A percentile compares a stretch with the other conserved stretches of the same genome.
These are phyloP conservation scores for Ataeniobius toweri DNA, from an alignment of 2,797 vertebrate genomes.

Conservation along the genomic window DNA sequence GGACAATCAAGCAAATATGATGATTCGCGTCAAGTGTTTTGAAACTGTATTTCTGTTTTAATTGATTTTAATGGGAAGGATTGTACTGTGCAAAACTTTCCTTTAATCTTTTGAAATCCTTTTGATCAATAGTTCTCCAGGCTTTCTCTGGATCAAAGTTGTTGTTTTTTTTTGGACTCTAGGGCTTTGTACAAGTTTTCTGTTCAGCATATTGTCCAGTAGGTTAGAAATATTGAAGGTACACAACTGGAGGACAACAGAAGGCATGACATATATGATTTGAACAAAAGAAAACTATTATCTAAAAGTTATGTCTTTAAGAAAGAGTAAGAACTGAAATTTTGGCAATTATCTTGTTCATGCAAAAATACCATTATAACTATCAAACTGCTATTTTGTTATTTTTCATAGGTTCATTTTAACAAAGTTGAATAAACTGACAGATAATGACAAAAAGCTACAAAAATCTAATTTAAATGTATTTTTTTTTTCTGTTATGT, in stretches of 20 bases:
- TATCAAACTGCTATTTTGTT: not conserved
- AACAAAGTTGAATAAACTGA: not conserved
- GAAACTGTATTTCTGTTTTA: not conserved
- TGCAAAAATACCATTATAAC: not conserved
- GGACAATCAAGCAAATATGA: conserved; percentile 33
- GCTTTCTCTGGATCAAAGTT: not conserved
- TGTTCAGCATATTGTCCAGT: not conserved
- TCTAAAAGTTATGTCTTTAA: not conserved
- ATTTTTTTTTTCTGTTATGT: not conserved
- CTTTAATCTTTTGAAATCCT: not conserved
- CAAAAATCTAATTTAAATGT: not conserved
- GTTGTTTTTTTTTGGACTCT: not conserved
- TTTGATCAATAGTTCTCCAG: not conserved
- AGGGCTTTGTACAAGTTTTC: not conserved
- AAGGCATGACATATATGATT: not conserved
- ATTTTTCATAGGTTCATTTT: not conserved
- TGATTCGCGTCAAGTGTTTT: conserved; percentile 20
- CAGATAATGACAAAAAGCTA: not conserved
- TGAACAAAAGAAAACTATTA: not conserved
- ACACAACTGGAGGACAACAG: not conserved
- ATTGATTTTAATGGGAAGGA: not conserved
- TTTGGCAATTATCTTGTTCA: not conserved
- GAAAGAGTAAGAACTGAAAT: too few species aligned
- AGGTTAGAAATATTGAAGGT: not conserved
- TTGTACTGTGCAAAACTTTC: not conserved